Base-by-base conservation (phyloP, 1,140 invertebrate species). In the Sipha flava region DNA sequence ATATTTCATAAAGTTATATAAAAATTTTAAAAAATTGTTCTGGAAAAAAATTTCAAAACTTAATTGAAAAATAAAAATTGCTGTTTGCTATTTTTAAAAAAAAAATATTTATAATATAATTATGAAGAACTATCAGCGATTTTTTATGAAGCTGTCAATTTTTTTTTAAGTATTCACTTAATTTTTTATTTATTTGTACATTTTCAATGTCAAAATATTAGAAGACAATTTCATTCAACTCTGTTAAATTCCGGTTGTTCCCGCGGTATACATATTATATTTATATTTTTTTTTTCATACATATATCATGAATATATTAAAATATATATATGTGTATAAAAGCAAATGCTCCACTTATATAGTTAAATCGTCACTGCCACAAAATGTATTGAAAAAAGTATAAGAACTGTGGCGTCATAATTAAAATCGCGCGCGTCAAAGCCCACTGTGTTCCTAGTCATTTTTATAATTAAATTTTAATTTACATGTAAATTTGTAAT, bases 381-480 rank as follows among this genome's bases (percentile, higher is more conserved):
- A 54, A 68, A 68, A 49, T 52, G n/a, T 10, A 73, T 52, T 73
- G 47, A 34, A 49, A 73, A 43, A 68, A 37, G 52, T 34, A 23
- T 23, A 77, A 54, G 31, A 77, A 34, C 23, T 73, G 49, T 57
- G 72, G 72, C 47, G 26, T 73, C 5, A 68, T 43, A 43, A 43
- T 45, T 68, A 12, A 40, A 77, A 37, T 57, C 52, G 49, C 72
- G 72, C 5, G 72, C 49, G 49, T 77, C 29, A 54, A 77, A 77
- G 49, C 72, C 72, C 72, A 77, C 72, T 77, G 72, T 77, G 72
- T 77, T 77, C 72, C 72, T 77, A 77, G 72, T 77, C 72, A 77
- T 77, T 77, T 77, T 77, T 77, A 77, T 77, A 77, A 77, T 77
- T 77, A 77, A 73, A 77, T 77, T 77, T 57, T 57, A 59, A 57